phyloP scores from a whole-genome alignment of 1,140 invertebrate species.

The Pseudomyrmex gracilis region DNA sequence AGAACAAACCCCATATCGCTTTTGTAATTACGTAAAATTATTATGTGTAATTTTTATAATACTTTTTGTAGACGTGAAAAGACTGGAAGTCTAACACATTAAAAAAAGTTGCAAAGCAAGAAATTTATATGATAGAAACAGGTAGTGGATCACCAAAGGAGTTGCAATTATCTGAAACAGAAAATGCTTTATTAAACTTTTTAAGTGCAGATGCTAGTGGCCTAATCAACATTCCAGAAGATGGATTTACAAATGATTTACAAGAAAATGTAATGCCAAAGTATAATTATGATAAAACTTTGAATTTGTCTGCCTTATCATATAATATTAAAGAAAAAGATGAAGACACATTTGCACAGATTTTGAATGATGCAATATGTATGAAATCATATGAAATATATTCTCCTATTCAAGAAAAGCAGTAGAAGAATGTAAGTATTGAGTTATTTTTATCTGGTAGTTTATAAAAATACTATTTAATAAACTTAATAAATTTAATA shows the following conservation, averaged over 20 bases:
- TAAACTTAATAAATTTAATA: background rate
- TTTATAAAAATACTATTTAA: background rate
- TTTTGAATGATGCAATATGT: too few relatives aligned
- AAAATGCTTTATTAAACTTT: background rate
- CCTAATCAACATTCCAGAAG: background rate
- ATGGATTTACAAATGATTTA: background rate
- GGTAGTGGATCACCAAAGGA: conserved; percentile 4
- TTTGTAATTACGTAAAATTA: background rate
- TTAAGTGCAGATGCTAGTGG: conserved; percentile 20
- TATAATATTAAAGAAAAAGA: background rate
- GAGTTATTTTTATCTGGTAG: too few relatives aligned
- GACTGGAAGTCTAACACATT: conserved; percentile 18
- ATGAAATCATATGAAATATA: too few relatives aligned
- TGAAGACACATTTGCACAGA: background rate
- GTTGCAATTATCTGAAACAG: background rate
- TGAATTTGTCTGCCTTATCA: background rate
- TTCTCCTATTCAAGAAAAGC: too few relatives aligned
- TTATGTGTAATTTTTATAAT: conserved; percentile 9
- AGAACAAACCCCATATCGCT: background rate
- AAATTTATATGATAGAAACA: conserved; percentile 6
- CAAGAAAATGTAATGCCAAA: background rate
- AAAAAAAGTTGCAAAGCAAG: conserved; percentile 8
- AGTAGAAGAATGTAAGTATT: too few relatives aligned
- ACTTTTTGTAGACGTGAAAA: conserved; percentile 16
- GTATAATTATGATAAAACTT: conserved; percentile 2